Percentiles rank a stretch among this genome's conserved stretches.
Conservation (phyloP, 2,797 vertebrate genomes). For the Periparus ater region DNA sequence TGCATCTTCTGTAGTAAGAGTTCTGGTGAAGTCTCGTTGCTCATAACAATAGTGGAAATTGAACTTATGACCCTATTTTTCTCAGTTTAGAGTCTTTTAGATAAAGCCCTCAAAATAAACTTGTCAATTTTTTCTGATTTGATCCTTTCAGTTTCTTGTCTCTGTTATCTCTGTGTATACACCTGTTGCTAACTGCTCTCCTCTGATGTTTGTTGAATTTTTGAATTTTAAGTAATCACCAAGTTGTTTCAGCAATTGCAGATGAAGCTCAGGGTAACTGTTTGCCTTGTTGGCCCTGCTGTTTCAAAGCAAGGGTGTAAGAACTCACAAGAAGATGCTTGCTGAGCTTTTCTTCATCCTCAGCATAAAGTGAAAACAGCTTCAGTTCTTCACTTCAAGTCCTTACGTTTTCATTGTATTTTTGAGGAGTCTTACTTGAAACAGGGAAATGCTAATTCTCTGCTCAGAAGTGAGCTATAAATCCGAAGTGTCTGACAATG, state of each 20-base stretch:
- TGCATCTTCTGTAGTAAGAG: not conserved
- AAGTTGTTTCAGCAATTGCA: not conserved
- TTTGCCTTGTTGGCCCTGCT: not conserved
- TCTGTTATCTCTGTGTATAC: not conserved
- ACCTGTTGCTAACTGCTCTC: not conserved
- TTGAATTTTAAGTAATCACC: not conserved
- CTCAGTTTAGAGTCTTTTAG: not conserved
- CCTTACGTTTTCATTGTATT: not conserved
- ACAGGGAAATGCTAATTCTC: not conserved
- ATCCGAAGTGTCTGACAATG: not conserved
- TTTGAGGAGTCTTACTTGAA: not conserved
- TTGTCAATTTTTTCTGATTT: not conserved
- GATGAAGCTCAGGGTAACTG: not conserved
- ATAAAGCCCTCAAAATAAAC: not conserved
- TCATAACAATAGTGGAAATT: not conserved
- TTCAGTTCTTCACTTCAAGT: not conserved
- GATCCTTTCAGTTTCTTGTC: not conserved
- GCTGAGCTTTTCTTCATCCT: not conserved
- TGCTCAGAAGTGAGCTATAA: not conserved
- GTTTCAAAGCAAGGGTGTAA: not conserved
- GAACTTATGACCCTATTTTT: rapidly evolving
- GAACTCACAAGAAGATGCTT: not conserved
- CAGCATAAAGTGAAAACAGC: not conserved
- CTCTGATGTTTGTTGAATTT: not conserved
- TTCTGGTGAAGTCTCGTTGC: not conserved